phyloP scores from a whole-genome alignment of 2,888 invertebrate species.

The Unio delphinus region DNA sequence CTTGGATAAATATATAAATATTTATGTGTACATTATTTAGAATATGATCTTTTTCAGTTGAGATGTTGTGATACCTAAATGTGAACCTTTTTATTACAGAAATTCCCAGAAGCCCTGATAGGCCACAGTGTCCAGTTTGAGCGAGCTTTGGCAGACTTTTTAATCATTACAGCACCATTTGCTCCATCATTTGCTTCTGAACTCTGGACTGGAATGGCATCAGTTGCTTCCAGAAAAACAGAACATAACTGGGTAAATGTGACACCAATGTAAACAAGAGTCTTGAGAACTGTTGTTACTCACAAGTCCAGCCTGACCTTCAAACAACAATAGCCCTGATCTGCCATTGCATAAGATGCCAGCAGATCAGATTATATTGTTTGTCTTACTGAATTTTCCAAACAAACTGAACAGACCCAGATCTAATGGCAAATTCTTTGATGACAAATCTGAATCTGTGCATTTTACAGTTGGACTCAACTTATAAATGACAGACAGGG shows the following conservation, averaged over 20 bases:
- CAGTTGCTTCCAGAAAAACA: constrained; percentile 16
- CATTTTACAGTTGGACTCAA: no score
- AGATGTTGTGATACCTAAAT: not conserved
- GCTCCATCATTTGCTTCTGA: constrained; percentile 94
- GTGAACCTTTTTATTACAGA: constrained; percentile 54
- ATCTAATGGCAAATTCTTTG: no score
- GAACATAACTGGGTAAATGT: constrained; percentile 44
- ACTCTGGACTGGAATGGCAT: constrained; percentile 82
- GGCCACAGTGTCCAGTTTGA: constrained; percentile 77
- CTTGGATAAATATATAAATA: no score
- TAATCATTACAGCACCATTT: constrained; percentile 89
- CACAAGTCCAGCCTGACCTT: no score
- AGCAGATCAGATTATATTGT: no score
- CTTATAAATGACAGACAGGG: no score
- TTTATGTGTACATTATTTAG: not conserved
- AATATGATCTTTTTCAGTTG: not conserved
- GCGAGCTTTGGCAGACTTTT: constrained; percentile 82
- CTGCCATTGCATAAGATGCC: no score
- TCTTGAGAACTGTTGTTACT: no score
- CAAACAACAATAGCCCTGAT: no score
- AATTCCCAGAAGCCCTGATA: constrained; percentile 59
- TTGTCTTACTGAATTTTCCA: no score
- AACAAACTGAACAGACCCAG: no score
- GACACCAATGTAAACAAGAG: not conserved
- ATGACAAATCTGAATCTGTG: no score